Evolutionary conservation across 35 echinoderm and acorn worm species (phyloP).

Genomic region (Stichopus chloronotus): DNA sequence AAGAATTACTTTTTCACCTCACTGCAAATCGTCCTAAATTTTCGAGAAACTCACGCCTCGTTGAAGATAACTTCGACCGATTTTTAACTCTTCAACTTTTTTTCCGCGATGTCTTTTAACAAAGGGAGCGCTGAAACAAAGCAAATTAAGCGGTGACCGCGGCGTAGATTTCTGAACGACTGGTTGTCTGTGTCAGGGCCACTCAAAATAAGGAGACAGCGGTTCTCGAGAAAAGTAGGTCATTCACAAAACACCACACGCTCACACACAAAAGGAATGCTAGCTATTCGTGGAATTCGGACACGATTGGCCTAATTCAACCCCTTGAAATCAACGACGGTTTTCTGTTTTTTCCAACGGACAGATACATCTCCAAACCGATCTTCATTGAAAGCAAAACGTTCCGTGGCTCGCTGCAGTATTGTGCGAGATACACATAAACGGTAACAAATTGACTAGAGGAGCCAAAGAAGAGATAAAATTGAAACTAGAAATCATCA

Average conservation of each 20-base stretch:
- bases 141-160: constrained; percentile 41
- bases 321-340: background rate
- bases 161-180: constrained; percentile 34
- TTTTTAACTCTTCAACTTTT: constrained; percentile 28
- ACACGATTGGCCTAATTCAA: constrained; percentile 52
- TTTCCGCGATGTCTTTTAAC: background rate
- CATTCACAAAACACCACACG: constrained; percentile 57
- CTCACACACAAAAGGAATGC: constrained; percentile 66
- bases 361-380: background rate
- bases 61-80: constrained; percentile 28
- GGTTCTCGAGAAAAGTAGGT: constrained; percentile 41
- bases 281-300: constrained; percentile 64
- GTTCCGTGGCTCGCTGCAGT: background rate
- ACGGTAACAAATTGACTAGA: background rate
- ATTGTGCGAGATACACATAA: constrained; percentile 8
- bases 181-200: constrained; percentile 43
- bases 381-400: background rate
- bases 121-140: constrained; percentile 55
- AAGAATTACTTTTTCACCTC: constrained; percentile 10
- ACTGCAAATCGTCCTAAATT: constrained; percentile 6
- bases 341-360: background rate
- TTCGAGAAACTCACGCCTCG: constrained; percentile 27
- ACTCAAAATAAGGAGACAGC: constrained; percentile 38
- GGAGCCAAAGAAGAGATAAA: constrained; percentile 23
- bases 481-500: constrained; percentile 43